Evolutionary conservation across 2,113 vertebrate genomes (phyloP), one percentile per base, ranked within the genome.

Genomic region (Thalassarche chlororhynchos): DNA sequence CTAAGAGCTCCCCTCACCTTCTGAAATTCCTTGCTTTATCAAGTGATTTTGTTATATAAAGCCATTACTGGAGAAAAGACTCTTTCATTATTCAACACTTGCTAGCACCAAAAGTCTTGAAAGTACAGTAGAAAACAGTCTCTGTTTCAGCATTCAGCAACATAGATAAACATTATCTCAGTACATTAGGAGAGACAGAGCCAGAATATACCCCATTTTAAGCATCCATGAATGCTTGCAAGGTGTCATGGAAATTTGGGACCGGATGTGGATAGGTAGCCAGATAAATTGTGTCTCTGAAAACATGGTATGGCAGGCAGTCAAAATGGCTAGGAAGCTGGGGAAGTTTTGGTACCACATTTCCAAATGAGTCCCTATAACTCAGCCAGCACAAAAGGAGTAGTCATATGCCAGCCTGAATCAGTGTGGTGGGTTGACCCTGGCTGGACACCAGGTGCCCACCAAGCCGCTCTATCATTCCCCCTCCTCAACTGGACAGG

Each of bases 61-160:
- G 66, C 84, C 70, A 94, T 95, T 96, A 94, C 61, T 87, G 87
- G 87, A 46, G 25, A 66, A 85, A 89, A 90, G 80, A 42, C 25
- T 95, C 57, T 66, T 95, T 87, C 81, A 96, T 97, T 97, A 96
- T 97, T 96, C 72, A 96, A 89, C 62, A 46, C 66, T 96, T 74
- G 47, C 57, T 94, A 91, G 54, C 74, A 93, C 60, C 51, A 64
- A 66, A 84, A 89, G 84, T 93, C 81, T 94, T 91, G 72, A 79
- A 95, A 92, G 32, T 91, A 47, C 89, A 95, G 88, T 65, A 94
- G 90, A 93, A 95, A 90, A 86, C 58, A 83, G 51, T 42, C 76
- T 91, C 84, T 93, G 23, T 80, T 93, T 76, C 72, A 93, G 57
- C 47, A 79, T 94, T 87, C 84, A 93, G 65, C 44, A 85, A 87